Evolutionary conservation across 2,113 vertebrate genomes (phyloP), one percentile per base, ranked within the genome.

Genomic region (Micronycteris hirsuta): DNA sequence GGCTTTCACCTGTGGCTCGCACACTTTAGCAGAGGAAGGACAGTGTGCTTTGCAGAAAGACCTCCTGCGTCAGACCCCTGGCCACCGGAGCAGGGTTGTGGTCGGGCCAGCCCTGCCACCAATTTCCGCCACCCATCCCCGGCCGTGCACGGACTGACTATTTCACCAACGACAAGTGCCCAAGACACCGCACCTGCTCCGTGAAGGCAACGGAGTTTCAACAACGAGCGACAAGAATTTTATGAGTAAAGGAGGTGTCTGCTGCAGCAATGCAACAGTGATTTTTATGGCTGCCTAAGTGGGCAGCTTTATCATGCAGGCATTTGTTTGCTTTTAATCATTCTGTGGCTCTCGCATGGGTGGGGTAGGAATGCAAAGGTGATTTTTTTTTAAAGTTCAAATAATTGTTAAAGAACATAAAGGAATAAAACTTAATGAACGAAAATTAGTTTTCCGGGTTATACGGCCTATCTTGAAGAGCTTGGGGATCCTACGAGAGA

Each of bases 291-390:
- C 61, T 84, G 49, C 61, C 82, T 68, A 65, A 74, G 5, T 92
- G 47, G 43, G 80, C 73, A 71, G 67, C 28, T 74, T 93, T 82
- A 91, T 61, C 67, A 36, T 38, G 24, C 41, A 63, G 45, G 8
- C 68, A 61, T 89, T 77, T 96, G 63, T 85, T 95, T 76, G 61
- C 65, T 95, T 97, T 96, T 49, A 77, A 76, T 86, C 78, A 95
- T 76, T 89, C 82, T 26, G 49, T 81, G 56, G 26, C 28, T 36
- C 15, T 58, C 61, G 47, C 43, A 38, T 58, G 73, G 41, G 33
- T 71, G 8, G 36, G 24, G 81, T 5, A 83, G 87, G 89, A 85
- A 83, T 45, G 52, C 54, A 86, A 67, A 86, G 61, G 85, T 19
- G 26, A 31, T 81, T 28, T 91, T 38, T 65, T 78, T 54, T 76